Evolutionary conservation across 2,113 vertebrate species (phyloP).

Genomic region (Stegastes partitus): DNA sequence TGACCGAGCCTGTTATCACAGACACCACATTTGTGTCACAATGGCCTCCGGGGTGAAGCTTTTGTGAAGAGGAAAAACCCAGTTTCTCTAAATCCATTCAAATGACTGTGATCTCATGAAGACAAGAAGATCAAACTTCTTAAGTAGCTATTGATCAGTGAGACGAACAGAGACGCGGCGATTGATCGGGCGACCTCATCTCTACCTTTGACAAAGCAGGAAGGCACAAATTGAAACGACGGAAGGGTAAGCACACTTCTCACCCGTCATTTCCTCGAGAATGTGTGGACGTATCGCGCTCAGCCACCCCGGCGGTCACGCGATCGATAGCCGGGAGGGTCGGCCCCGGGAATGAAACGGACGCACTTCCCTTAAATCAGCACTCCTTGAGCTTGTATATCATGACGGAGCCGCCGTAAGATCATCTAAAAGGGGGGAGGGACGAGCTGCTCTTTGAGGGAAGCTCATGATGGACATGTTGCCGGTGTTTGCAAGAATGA

Average conservation of each 20-base stretch:
- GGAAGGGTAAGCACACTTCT: conserved; percentile 71
- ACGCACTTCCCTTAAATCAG: conserved; percentile 57
- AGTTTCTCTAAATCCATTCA: conserved; percentile 56
- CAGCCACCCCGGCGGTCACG: conserved; percentile 45
- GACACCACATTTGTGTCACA: conserved; percentile 61
- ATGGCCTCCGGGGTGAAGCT: conserved; percentile 51
- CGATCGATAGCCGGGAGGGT: conserved; percentile 61
- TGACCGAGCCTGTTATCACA: conserved; percentile 76
- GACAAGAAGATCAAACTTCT: conserved; percentile 72
- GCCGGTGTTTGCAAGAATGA: conserved; percentile 68
- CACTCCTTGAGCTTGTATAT: conserved; percentile 48
- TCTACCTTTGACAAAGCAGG: conserved; percentile 71
- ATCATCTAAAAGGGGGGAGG: conserved; percentile 47
- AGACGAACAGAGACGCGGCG: conserved; percentile 70
- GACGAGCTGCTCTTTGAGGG: conserved; percentile 39
- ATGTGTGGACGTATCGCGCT: conserved; percentile 52
- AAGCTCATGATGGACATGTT: conserved; percentile 72
- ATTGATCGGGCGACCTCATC: conserved; percentile 71
- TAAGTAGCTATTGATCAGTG: conserved; percentile 78
- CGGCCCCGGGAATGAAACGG: conserved; percentile 55
- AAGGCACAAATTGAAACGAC: conserved; percentile 69
- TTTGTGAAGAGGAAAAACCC: conserved; percentile 46
- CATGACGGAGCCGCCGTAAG: conserved; percentile 41
- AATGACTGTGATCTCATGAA: conserved; percentile 66
- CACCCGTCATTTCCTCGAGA: conserved; percentile 67